phyloP scores from a whole-genome alignment of 2,113 vertebrate genomes.

The Scartelaos histophorus region DNA sequence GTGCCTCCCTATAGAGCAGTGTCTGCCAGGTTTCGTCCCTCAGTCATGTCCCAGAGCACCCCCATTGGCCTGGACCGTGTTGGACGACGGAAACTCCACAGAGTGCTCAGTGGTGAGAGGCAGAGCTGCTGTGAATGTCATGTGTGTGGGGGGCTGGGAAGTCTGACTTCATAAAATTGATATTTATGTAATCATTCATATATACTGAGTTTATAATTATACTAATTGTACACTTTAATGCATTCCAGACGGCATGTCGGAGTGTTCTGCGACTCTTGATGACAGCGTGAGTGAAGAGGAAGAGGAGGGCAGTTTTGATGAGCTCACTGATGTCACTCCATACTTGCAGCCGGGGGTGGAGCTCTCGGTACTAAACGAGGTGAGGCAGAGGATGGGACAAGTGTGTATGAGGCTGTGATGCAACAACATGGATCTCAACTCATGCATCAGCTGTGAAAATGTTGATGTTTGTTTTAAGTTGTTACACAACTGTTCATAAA shows the following conservation, averaged over 20 bases:
- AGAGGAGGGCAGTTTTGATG: constrained; percentile 91
- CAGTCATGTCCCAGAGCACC: constrained; percentile 91
- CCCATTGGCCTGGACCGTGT: constrained; percentile 92
- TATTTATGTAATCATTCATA: background rate
- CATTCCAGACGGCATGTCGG: constrained; percentile 80
- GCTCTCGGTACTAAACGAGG: constrained; percentile 93
- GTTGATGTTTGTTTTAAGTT: constrained; percentile 36
- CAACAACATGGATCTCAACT: constrained; percentile 1
- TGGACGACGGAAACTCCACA: constrained; percentile 81
- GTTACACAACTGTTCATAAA: constrained; percentile 29
- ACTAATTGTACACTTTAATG: background rate
- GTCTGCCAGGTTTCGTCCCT: constrained; percentile 88
- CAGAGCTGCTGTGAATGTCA: background rate
- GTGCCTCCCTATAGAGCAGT: constrained; percentile 92
- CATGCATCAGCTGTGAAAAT: constrained; percentile 19
- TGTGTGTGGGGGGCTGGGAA: background rate
- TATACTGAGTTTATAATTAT: background rate
- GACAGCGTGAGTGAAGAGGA: constrained; percentile 96
- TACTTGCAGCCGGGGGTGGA: constrained; percentile 91
- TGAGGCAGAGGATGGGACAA: constrained; percentile 55
- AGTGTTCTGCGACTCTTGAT: constrained; percentile 81
- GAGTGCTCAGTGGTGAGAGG: constrained; percentile 88
- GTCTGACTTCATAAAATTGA: background rate
- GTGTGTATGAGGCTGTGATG: constrained; percentile 20
- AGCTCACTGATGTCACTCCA: constrained; percentile 84